These are phyloP conservation scores for Burhinus bistriatus DNA, from an alignment of 2,113 vertebrate species.

Conservation along the genomic window DNA sequence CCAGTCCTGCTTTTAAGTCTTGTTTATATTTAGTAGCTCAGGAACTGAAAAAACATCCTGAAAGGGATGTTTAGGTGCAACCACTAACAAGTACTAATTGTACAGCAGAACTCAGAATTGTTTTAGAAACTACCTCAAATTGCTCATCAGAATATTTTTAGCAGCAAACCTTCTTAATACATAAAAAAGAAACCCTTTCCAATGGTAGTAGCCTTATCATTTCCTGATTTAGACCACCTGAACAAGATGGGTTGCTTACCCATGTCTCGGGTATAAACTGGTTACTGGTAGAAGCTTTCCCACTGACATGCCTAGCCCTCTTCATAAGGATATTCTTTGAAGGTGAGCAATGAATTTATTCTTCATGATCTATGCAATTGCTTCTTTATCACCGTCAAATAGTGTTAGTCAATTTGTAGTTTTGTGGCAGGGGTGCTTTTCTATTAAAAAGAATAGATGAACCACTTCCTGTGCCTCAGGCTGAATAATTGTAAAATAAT, in stretches of 20 bases:
- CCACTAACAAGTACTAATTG: background rate
- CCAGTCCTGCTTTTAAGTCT: background rate
- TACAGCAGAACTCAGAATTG: background rate
- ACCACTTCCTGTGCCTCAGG: background rate
- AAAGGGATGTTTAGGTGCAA: background rate
- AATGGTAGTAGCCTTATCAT: background rate
- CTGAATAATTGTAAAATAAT: conserved; percentile 3
- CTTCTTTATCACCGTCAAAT: background rate
- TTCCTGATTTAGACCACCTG: background rate
- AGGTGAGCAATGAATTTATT: background rate
- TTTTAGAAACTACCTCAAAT: background rate
- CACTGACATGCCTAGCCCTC: background rate
- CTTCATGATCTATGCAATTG: background rate
- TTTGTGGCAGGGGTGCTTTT: background rate
- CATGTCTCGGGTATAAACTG: background rate
- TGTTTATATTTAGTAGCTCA: background rate
- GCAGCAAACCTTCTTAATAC: background rate
- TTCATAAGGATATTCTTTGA: background rate
- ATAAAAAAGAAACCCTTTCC: background rate
- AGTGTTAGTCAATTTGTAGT: background rate
- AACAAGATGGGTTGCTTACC: background rate
- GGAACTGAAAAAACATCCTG: background rate
- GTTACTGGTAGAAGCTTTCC: background rate
- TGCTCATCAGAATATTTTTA: background rate
- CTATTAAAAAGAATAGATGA: conserved; percentile 12